A percentile compares a stretch with the other conserved stretches of the same genome.
Conservation (phyloP, 2,888 invertebrate genomes). For the Drosophila emarginata region DNA sequence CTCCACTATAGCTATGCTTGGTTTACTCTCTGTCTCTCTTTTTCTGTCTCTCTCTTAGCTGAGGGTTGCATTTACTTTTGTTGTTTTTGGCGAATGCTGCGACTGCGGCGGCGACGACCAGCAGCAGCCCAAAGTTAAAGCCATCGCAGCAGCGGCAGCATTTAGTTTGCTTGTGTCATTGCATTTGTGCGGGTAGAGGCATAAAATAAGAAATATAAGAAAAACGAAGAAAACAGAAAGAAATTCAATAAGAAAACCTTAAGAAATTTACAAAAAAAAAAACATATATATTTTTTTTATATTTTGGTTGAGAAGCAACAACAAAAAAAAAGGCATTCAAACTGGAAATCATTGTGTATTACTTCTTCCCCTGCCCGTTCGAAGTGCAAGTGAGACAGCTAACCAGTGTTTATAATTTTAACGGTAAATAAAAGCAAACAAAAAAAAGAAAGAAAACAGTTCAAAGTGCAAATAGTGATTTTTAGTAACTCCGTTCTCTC, state of each 20-base stretch:
- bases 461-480: slow-evolving; percentile 37
- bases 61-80: slow-evolving; percentile 21
- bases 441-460: slow-evolving; percentile 26
- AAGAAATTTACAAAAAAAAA: slow-evolving; percentile 20
- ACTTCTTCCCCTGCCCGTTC: not conserved
- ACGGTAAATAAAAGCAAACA: slow-evolving; percentile 38
- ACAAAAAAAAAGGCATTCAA: not conserved
- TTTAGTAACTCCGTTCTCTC: not conserved
- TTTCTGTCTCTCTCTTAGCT: not conserved
- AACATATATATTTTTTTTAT: slow-evolving; percentile 52
- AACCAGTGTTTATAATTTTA: slow-evolving; percentile 27
- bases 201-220: slow-evolving; percentile 36
- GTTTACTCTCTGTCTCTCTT: not conserved
- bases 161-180: slow-evolving; percentile 75
- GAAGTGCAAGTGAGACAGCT: slow-evolving; percentile 9
- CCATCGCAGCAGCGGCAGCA: slow-evolving; percentile 48
- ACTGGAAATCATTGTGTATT: not conserved
- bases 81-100: slow-evolving; percentile 28
- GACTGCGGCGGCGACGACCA: slow-evolving; percentile 44
- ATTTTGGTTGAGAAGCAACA: slow-evolving; percentile 17
- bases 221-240: slow-evolving; percentile 33
- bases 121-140: slow-evolving; percentile 41
- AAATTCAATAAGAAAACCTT: slow-evolving; percentile 17
- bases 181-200: slow-evolving; percentile 73
- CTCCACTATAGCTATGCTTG: not conserved